phyloP scores from a whole-genome alignment of 1,140 invertebrate species.

The Euwallacea fornicatus region DNA sequence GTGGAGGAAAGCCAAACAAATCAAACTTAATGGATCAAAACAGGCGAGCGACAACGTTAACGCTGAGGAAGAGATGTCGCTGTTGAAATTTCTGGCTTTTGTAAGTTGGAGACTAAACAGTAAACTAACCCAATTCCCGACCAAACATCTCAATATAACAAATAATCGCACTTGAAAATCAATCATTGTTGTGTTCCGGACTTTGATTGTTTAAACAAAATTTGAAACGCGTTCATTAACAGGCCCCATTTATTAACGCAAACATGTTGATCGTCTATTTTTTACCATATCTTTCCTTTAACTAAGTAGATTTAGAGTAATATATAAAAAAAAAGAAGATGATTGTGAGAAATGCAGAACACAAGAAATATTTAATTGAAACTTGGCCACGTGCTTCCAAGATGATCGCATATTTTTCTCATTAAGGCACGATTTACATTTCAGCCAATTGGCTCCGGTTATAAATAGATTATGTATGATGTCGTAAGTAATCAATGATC shows the following conservation, averaged over 20 bases:
- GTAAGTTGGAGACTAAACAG: conserved; percentile 55
- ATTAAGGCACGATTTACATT: not conserved
- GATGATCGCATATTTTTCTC: conserved; percentile 8
- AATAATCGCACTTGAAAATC: no score
- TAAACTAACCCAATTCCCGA: conserved; percentile 11
- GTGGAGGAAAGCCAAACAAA: conserved; percentile 47
- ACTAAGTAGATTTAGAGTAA: no score
- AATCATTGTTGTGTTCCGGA: no score
- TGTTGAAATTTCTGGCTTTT: conserved; percentile 66
- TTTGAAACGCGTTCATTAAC: no score
- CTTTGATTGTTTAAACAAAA: no score
- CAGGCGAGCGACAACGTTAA: conserved; percentile 30
- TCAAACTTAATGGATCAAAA: conserved; percentile 42
- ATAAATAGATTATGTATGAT: conserved; percentile 5
- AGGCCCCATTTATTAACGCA: no score
- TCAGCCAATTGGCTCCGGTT: not conserved
- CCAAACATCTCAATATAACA: no score
- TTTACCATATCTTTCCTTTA: no score
- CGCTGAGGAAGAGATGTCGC: conserved; percentile 58
- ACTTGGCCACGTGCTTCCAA: not conserved
- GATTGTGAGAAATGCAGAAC: no score
- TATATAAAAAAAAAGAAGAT: no score
- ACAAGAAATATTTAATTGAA: conserved; percentile 11
- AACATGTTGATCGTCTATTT: no score
- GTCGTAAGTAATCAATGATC: conserved; percentile 1